These are phyloP conservation scores for Hydrocynus forskahlii DNA, from an alignment of 2,797 vertebrate species.

Conservation along the genomic window DNA sequence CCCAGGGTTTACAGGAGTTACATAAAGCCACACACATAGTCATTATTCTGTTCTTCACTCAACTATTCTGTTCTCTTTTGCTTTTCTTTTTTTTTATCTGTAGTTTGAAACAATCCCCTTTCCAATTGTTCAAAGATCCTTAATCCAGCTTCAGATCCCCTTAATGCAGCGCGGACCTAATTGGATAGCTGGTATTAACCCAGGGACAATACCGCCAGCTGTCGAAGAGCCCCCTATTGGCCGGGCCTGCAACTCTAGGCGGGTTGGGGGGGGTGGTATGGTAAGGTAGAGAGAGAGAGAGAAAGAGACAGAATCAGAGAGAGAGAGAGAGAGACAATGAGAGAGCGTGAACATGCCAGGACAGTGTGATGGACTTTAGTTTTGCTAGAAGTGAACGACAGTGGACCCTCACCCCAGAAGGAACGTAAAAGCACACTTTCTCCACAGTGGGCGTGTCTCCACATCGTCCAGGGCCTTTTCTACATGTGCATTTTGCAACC, in stretches of 20 bases:
- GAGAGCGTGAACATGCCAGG: slow-evolving; percentile 20
- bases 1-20: background rate
- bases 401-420: slow-evolving; percentile 51
- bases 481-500: background rate
- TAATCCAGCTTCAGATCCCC: slow-evolving; percentile 91
- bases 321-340: slow-evolving; percentile 12
- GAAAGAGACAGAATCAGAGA: slow-evolving; percentile 50
- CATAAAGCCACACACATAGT: background rate
- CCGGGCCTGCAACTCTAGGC: slow-evolving; percentile 53
- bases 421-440: slow-evolving; percentile 12
- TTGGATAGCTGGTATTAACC: slow-evolving; percentile 83
- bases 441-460: slow-evolving; percentile 23
- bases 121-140: slow-evolving; percentile 91
- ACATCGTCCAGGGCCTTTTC: slow-evolving; percentile 8
- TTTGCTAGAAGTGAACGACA: slow-evolving; percentile 62
- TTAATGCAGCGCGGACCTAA: slow-evolving; percentile 74
- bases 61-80: slow-evolving; percentile 7
- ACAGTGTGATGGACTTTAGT: slow-evolving; percentile 64
- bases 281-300: slow-evolving; percentile 25
- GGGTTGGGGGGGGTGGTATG: slow-evolving; percentile 11
- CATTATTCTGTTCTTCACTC: slow-evolving; percentile 22
- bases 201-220: slow-evolving; percentile 79
- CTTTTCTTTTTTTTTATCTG: slow-evolving; percentile 24
- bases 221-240: slow-evolving; percentile 79
- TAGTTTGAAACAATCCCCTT: slow-evolving; percentile 68